A percentile compares a stretch with the other conserved stretches of the same genome.
phyloP scores from a whole-genome alignment of 53 echinoderm and acorn worm species.

The Paracentrotus lividus region DNA sequence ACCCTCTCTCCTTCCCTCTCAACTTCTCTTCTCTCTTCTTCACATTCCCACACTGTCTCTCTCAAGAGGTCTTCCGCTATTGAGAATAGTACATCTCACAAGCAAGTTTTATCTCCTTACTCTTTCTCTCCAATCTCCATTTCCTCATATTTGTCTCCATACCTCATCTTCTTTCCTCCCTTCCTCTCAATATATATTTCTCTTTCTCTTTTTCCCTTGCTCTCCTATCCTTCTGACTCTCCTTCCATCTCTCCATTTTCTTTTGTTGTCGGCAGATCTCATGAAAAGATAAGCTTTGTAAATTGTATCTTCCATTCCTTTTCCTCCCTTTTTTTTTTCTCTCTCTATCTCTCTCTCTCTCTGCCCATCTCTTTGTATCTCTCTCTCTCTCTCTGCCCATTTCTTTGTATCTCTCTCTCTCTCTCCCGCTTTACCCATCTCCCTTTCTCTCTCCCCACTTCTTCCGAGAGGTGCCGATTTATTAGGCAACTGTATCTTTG shows the following conservation, averaged over 20 bases:
- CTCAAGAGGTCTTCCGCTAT: neutral
- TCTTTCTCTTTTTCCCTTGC: neutral
- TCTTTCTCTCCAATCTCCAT: neutral
- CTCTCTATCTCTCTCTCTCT: neutral
- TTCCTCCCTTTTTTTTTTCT: neutral
- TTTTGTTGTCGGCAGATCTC: neutral
- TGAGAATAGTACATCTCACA: too few species aligned
- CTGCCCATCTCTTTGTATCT: neutral
- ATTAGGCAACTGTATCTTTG: too few species aligned
- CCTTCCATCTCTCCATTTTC: neutral
- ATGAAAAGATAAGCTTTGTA: neutral
- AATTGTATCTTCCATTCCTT: neutral
- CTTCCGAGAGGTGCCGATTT: too few species aligned
- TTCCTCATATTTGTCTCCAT: neutral
- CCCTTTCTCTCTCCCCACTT: neutral
- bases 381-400: neutral
- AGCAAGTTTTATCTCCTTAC: too few species aligned
- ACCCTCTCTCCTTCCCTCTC: neutral
- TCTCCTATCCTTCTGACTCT: neutral
- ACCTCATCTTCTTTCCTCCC: neutral
- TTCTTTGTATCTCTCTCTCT: neutral
- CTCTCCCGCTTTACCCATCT: neutral
- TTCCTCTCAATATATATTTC: neutral
- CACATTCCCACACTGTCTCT: neutral
- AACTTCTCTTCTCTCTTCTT: neutral